Base-by-base conservation (phyloP, 2,113 vertebrate genomes). In the Anoplopoma fimbria region DNA sequence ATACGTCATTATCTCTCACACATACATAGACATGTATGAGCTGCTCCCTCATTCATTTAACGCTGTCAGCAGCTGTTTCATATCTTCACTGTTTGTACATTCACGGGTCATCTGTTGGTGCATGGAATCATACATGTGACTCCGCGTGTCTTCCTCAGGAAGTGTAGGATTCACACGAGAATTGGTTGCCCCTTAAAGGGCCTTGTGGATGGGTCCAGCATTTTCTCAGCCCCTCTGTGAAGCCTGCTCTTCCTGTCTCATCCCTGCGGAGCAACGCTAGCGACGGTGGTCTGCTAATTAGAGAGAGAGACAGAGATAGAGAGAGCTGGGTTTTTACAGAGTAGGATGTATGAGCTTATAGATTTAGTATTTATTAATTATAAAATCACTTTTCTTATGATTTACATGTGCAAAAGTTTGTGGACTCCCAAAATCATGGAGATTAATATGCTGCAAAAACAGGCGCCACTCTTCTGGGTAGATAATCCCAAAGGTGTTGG, bases 131-230 rank as follows among this genome's bases (percentile, higher is more conserved):
- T 63, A 64, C 60, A 33, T 60, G 69, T 55, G 63, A 42, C 45
- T 31, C 34, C n/a, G n/a, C n/a, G n/a, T 71, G 72, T 49, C 47
- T 19, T 51, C 61, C 61, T 61, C 83, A 88, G 90, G 82, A 85
- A 90, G 91, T 88, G 88, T 72, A 83, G 60, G 72, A 86, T 93
- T 94, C 94, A 95, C 95, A 94, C 62, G 93, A 94, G 94, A 95
- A 95, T 87, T 62, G 38, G 75, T 78, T 92, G 91, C 69, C 88
- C 91, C 87, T 75, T 38, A 17, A 72, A 86, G 63, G 81, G 70
- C 75, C 72, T 33, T 51, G 80, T 83, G 85, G 69, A 64, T 9
- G 62, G 61, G 51, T 86, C 51, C 58, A 33, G 36, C 75, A 62
- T 84, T 81, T 89, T 93, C 91, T 93, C 92, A 91, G 87, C 75